These are phyloP conservation scores for Coreius guichenoti DNA, from an alignment of 2,797 vertebrate genomes.

Conservation along the genomic window DNA sequence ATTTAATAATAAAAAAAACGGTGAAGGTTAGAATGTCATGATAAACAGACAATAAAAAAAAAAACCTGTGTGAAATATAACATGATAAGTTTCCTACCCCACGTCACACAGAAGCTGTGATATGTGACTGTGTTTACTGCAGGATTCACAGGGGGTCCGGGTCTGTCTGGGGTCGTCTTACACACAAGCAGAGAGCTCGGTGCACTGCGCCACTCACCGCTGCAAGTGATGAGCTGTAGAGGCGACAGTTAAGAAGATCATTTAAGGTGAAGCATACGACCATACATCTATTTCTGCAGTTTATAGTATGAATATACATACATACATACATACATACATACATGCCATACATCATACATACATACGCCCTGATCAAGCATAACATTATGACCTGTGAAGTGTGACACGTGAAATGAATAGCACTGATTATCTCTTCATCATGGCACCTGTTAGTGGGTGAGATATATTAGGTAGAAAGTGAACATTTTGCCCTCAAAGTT, in stretches of 20 bases:
- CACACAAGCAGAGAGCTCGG: constrained; percentile 95
- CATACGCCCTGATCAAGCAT: too few relatives aligned
- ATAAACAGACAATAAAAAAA: neutral
- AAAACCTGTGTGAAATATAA: neutral
- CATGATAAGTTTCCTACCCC: constrained; percentile 83
- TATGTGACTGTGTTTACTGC: constrained; percentile 81
- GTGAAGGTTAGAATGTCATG: neutral
- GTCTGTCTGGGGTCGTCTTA: constrained; percentile 94
- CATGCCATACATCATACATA: too few relatives aligned
- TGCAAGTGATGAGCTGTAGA: constrained; percentile 91
- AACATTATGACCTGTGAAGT: too few relatives aligned
- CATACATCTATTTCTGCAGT: neutral
- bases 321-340: too few relatives aligned
- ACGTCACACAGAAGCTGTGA: constrained; percentile 89
- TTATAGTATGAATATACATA: neutral
- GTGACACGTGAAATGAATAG: too few relatives aligned
- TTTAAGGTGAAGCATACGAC: neutral
- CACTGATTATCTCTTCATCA: too few relatives aligned
- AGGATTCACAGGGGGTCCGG: constrained; percentile 89
- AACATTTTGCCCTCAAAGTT: too few relatives aligned
- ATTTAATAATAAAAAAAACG: constrained; percentile 38
- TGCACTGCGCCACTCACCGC: constrained; percentile 91
- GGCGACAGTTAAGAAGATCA: constrained; percentile 6
- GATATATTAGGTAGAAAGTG: too few relatives aligned
- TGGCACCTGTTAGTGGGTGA: too few relatives aligned